Evolutionary conservation across 2,888 invertebrate species (phyloP), one percentile per base, ranked within the genome.

Genomic region (Ceratothoa steindachneri): DNA sequence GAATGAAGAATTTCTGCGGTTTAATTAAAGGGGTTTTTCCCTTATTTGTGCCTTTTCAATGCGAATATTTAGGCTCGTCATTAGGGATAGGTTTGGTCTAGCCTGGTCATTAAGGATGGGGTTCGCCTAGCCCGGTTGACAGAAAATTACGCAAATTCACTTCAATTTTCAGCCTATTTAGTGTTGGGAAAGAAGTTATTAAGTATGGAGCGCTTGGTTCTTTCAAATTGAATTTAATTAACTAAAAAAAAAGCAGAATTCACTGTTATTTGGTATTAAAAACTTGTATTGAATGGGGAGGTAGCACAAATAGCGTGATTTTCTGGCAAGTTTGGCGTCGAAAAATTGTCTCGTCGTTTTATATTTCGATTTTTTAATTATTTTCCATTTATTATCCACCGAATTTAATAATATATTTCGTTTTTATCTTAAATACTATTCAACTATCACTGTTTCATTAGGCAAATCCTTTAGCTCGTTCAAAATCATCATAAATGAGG

Each of bases 401-500:
- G 41, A 41, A 41, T 41, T 41, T 41, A 41, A 41, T 41, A 41
- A 41, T 41, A 41, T 41, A 7, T 22, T 22, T 55, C 19, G 12
- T 22, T 55, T 22, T 55, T 55, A 55, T 55, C 55, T 55, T 55
- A 55, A 55, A 55, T 55, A 55, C 55, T 12, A 55, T 55, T 55
- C 55, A 22, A 60, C n/a, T 60, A 4, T 60, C 60, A 60, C 60
- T 60, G 60, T 60, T 60, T 60, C 60, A 60, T 60, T 60, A 60
- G 24, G 22, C 24, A 60, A 60, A 60, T 60, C 60, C 60, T 60
- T 60, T 7, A 2, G 22, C 22, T 7, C 22, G 2, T 60, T 60
- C 27, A 60, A 60, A 60, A 60, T 60, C 60, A 60, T 60, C 60
- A 60, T 60, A 60, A 60, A 60, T 60, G 60, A 60, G 60, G 60